Evolutionary conservation across 2,888 invertebrate species (phyloP).

Genomic region (Nemotelus pantherinus): DNA sequence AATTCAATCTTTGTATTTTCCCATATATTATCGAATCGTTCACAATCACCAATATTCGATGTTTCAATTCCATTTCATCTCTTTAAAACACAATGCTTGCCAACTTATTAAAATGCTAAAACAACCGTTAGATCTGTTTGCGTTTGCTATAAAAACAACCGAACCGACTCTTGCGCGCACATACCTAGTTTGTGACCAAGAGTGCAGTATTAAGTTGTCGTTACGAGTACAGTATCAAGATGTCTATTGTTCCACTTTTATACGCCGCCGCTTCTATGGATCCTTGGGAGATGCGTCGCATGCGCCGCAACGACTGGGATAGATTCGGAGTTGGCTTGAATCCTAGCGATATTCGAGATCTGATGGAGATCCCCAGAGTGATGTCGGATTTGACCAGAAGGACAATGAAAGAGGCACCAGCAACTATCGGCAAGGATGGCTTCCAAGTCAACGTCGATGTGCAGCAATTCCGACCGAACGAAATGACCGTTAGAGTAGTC

Average conservation of each 20-base stretch:
- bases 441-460: constrained; percentile 79
- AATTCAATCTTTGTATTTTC: too few relatives aligned
- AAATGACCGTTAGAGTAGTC: constrained; percentile 81
- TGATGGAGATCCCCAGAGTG: constrained; percentile 54
- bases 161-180: too few relatives aligned
- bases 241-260: constrained; percentile 57
- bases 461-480: constrained; percentile 79
- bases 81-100: too few relatives aligned
- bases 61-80: too few relatives aligned
- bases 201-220: too few relatives aligned
- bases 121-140: too few relatives aligned
- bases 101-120: too few relatives aligned
- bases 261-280: constrained; percentile 54
- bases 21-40: too few relatives aligned
- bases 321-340: constrained; percentile 59
- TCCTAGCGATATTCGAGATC: constrained; percentile 59
- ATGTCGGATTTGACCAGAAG: constrained; percentile 41
- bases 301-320: constrained; percentile 52
- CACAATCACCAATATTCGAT: too few relatives aligned
- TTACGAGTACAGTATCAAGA: constrained; percentile 46
- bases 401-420: background rate
- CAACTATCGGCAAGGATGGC: constrained; percentile 68
- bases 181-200: too few relatives aligned
- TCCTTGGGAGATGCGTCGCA: constrained; percentile 31
- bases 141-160: too few relatives aligned